These are phyloP conservation scores for Dicranocentrus wangi DNA, from an alignment of 2,888 invertebrate genomes.

Conservation along the genomic window DNA sequence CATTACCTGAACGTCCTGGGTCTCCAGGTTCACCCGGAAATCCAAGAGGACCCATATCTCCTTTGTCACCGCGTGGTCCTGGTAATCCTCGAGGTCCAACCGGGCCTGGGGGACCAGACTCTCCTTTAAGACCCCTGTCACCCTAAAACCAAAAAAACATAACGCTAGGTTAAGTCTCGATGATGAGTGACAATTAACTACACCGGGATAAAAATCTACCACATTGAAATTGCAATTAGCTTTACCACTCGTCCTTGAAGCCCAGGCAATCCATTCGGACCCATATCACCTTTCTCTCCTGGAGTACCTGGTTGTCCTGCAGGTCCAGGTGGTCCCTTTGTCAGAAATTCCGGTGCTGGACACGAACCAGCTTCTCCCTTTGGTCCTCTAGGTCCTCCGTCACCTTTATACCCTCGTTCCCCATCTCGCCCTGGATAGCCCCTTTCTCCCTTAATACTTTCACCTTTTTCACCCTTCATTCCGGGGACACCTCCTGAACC, in stretches of 20 bases:
- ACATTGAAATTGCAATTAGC: too few species aligned
- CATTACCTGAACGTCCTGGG: slow-evolving; percentile 74
- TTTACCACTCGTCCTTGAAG: slow-evolving; percentile 40
- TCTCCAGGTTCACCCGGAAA: slow-evolving; percentile 81
- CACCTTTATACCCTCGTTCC: slow-evolving; percentile 65
- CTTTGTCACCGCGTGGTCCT: slow-evolving; percentile 75
- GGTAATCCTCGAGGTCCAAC: slow-evolving; percentile 75
- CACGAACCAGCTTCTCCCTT: slow-evolving; percentile 73
- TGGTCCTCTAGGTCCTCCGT: slow-evolving; percentile 77
- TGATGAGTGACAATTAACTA: too few species aligned
- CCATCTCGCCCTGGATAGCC: slow-evolving; percentile 81
- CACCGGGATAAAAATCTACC: too few species aligned
- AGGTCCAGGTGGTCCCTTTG: slow-evolving; percentile 79
- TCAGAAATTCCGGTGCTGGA: slow-evolving; percentile 49
- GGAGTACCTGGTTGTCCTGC: slow-evolving; percentile 77
- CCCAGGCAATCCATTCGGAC: slow-evolving; percentile 76
- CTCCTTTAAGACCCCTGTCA: slow-evolving; percentile 69
- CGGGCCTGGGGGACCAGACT: slow-evolving; percentile 78
- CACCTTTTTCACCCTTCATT: slow-evolving; percentile 80
- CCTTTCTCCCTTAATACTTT: slow-evolving; percentile 84
- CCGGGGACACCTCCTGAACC: slow-evolving; percentile 75
- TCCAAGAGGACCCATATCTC: slow-evolving; percentile 73
- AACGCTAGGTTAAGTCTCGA: too few species aligned
- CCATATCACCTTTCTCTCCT: slow-evolving; percentile 81
- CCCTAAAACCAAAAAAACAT: too few species aligned